Conservation (phyloP, 2,888 invertebrate genomes). For the Aleiodes leptofemur region DNA sequence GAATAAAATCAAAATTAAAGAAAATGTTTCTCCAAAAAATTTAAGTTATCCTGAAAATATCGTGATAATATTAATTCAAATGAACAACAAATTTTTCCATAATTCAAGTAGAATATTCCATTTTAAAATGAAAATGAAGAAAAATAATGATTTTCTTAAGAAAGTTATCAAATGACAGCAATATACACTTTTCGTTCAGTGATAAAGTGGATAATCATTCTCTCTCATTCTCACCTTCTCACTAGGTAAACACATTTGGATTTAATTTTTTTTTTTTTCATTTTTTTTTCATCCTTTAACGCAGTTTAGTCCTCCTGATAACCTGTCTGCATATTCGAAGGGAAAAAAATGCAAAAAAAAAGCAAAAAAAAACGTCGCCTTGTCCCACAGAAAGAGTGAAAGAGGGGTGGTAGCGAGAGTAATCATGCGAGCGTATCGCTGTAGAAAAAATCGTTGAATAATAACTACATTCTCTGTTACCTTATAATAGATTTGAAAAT, state of each 20-base stretch:
- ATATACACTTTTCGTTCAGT: no score
- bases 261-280: neutral
- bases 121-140: no score
- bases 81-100: no score
- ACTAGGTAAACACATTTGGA: neutral
- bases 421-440: constrained; percentile 63
- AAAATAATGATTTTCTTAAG: no score
- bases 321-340: constrained; percentile 55
- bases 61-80: no score
- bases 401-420: constrained; percentile 50
- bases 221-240: constrained; percentile 2
- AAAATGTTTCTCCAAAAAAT: no score
- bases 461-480: constrained; percentile 66
- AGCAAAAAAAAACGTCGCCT: constrained; percentile 29
- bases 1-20: no score
- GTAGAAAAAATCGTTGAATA: constrained; percentile 64
- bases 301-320: constrained; percentile 42
- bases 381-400: constrained; percentile 19
- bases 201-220: no score
- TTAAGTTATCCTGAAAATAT: no score
- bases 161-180: no score
- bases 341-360: neutral
- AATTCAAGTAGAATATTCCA: no score
- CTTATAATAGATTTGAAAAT: constrained; percentile 31
- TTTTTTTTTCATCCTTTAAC: constrained; percentile 20